A percentile compares a stretch with the other conserved stretches of the same genome.
Conservation (phyloP, 2,797 vertebrate genomes). For the Eulemur rubriventer region DNA sequence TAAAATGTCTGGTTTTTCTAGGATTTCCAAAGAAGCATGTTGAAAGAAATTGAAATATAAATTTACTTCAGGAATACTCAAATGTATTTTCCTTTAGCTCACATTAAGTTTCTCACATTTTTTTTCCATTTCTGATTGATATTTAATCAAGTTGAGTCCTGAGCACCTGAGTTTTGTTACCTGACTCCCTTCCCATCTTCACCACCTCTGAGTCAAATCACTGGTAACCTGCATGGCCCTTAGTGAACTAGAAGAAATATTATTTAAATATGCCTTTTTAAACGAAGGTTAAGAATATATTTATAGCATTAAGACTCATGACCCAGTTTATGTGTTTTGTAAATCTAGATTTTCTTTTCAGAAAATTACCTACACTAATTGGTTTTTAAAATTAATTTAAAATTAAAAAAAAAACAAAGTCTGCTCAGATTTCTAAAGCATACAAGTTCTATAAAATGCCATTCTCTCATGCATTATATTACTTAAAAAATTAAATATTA, state of each 20-base stretch:
- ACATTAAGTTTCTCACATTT: neutral
- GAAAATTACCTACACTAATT: neutral
- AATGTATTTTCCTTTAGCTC: neutral
- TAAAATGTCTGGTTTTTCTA: neutral
- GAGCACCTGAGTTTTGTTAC: neutral
- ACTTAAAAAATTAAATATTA: conserved; percentile 59
- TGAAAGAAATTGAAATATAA: neutral
- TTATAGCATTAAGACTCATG: neutral
- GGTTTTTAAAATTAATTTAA: conserved; percentile 14
- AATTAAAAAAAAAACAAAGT: neutral
- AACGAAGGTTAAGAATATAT: neutral
- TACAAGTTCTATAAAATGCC: conserved; percentile 21
- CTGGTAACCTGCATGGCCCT: neutral
- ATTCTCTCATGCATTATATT: conserved; percentile 23
- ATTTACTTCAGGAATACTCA: neutral
- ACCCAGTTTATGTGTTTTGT: neutral
- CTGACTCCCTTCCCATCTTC: neutral
- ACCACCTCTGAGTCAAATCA: neutral
- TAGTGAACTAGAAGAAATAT: neutral
- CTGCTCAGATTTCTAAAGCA: neutral
- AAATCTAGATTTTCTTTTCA: conserved; percentile 28
- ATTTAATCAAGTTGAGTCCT: too few relatives aligned
- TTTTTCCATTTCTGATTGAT: neutral
- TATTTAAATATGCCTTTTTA: neutral
- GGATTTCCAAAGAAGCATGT: neutral